Base-by-base conservation (phyloP, 2,888 invertebrate species). In the Drosophila kuntzei region DNA sequence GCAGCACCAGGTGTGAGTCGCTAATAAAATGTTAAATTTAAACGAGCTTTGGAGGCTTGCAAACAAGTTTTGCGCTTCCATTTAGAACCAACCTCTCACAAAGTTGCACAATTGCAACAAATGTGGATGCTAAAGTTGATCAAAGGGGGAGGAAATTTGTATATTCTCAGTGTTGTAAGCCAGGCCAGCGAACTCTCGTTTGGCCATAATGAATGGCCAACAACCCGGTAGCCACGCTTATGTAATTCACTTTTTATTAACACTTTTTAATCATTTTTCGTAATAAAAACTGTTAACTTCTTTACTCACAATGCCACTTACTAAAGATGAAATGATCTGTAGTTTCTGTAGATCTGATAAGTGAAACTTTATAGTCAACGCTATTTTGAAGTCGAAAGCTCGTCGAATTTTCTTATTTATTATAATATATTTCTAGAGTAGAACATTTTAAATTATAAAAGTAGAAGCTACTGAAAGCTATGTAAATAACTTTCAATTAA, bases 21-120 rank as follows among this genome's bases (percentile, higher is more conserved):
- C 71, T 79, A 82, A 88, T 88, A 87, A 87, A 87, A 73, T 71
- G 71, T 76, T 87, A 76, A 82, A 76, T 70, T 85, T 66, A 82
- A 71, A 62, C 71, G 36, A 57, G 57, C 65, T 79, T 57, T 39
- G 41, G 76, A 66, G 82, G 77, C 80, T 68, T 60, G 63, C 62
- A 87, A 83, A 83, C 83, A 58, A 82, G 83, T 83, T 83, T 85
- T 60, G 27, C 44, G 44, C 49, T 16, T 51, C 65, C 73, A 73
- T 59, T 82, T 70, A 87, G 88, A 87, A 22, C 65, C 50, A 54
- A 76, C 36, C 66, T 39, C 68, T 39, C 51, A 51, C 55, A 71
- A 82, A 75, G 71, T 83, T 83, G 88, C 88, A 83, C 73, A 87
- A 85, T 82, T 82, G 82, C 70, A 87, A 39, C 37, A 16, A 58